phyloP scores from a whole-genome alignment of 1,140 invertebrate genomes.

The Telenomus remus region DNA sequence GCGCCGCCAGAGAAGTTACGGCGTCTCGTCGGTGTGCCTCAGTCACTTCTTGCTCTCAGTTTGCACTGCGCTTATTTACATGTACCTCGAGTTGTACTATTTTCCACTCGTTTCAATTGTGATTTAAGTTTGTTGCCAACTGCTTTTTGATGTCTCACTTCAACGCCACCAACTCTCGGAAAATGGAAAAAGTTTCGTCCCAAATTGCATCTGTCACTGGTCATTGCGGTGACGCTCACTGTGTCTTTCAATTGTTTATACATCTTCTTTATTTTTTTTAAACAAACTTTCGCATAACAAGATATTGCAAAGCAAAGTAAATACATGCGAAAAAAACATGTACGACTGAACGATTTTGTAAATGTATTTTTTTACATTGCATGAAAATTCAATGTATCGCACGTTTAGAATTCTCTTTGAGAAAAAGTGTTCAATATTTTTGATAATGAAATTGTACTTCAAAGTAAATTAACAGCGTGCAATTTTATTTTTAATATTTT shows the following conservation, averaged over 20 bases:
- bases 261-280: constrained; percentile 20
- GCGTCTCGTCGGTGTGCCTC: background rate
- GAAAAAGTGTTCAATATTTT: no score
- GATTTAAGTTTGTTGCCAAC: constrained; percentile 43
- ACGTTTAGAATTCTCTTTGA: no score
- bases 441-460: no score
- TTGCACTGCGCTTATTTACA: constrained; percentile 34
- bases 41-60: constrained; percentile 1
- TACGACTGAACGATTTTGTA: no score
- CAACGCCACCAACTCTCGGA: background rate
- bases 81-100: constrained; percentile 20
- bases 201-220: constrained; percentile 24
- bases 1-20: constrained; percentile 43
- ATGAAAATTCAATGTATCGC: no score
- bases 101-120: constrained; percentile 43
- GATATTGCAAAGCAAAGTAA: no score
- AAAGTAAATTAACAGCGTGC: no score
- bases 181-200: constrained; percentile 40
- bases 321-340: no score
- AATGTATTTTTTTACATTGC: no score
- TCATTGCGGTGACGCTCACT: constrained; percentile 8
- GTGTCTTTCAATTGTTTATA: constrained; percentile 8
- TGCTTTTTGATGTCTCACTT: constrained; percentile 22
- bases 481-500: no score
- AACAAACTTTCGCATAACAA: no score